Evolutionary conservation across 2,113 vertebrate genomes (phyloP), one percentile per base, ranked within the genome.

Genomic region (Gobius niger): DNA sequence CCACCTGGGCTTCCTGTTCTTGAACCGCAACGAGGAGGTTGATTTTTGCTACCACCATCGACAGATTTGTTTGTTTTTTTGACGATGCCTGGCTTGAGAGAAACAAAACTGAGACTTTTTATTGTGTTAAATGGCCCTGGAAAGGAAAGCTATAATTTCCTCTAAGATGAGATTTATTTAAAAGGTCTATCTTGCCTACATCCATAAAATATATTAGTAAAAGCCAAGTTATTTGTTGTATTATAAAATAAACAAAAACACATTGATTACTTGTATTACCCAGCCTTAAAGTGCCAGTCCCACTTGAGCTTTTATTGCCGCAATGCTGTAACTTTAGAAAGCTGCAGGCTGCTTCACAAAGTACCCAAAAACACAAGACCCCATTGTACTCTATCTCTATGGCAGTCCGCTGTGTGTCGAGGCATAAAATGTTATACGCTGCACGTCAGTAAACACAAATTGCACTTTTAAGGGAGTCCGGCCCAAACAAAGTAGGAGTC

Each of bases 1-100:
- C 75, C 80, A 67, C 83, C 76, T 84, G 68, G 46, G 82, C 85
- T 85, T 81, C 66, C 77, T 78, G 16, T 40, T n/a, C 65, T 80
- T 11, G 24, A 57, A 4, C 42, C 47, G 71, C 67, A 57, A 68
- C 69, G 47, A 34, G 70, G 68, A 80, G 74, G 81, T 82, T 77
- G 50, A 71, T 74, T 84, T 72, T 82, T 71, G 76, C 54, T 83
- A 66, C 72, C 62, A 44, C 15, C 63, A 5, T 34, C 24, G 24
- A 34, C 24, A 34, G 24, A 34, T 34, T 34, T 34, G 24, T 34
- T 34, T 3, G 24, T 34, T 34, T 34, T 34, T 34, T 34, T 34
- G 24, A 4, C 24, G 24, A 4, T 34, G 24, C 24, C 24, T 34
- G 24, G 24, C 24, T 34, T 34, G 24, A 34, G 24, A 34, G 24